A percentile compares a stretch with the other conserved stretches of the same genome.
These are phyloP conservation scores for Pentamera pediparva DNA, from an alignment of 53 echinoderm and acorn worm species.

Conservation along the genomic window DNA sequence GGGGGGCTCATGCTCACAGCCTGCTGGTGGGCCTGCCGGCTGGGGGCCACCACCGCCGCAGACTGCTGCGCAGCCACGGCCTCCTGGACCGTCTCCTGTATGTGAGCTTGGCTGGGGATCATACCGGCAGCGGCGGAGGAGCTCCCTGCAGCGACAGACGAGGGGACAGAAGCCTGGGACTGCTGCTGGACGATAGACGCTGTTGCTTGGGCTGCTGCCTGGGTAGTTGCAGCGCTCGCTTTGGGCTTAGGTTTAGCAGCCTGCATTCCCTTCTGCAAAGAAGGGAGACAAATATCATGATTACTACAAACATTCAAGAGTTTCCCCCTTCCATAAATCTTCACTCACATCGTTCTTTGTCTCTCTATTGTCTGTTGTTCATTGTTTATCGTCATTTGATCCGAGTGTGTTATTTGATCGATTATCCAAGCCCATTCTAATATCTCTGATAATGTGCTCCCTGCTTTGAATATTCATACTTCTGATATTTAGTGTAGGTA, in stretches of 20 bases:
- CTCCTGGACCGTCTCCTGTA: conserved; percentile 24
- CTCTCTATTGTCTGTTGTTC: too few species aligned
- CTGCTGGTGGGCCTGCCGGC: conserved; percentile 12
- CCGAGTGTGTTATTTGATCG: too few species aligned
- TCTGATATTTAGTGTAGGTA: too few species aligned
- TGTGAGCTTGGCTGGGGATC: conserved; percentile 36
- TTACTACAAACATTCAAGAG: not conserved
- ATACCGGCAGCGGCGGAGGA: conserved; percentile 28
- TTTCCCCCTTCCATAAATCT: too few species aligned
- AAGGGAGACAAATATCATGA: not conserved
- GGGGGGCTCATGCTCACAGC: conserved; percentile 17
- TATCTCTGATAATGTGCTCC: too few species aligned
- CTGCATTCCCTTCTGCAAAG: conserved; percentile 32
- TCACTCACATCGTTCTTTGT: too few species aligned
- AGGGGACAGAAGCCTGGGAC: conserved; percentile 11
- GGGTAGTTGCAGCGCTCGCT: not conserved
- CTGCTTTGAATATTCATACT: too few species aligned
- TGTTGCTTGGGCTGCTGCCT: conserved; percentile 2
- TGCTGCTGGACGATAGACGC: not conserved
- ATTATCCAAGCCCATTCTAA: too few species aligned
- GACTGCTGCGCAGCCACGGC: conserved; percentile 25
- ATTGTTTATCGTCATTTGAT: too few species aligned
- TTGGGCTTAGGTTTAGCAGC: conserved; percentile 34
- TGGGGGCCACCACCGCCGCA: not conserved
- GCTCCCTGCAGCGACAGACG: conserved; percentile 8